These are phyloP conservation scores for Daktulosphaira vitifoliae DNA, from an alignment of 1,140 invertebrate species.

Conservation along the genomic window DNA sequence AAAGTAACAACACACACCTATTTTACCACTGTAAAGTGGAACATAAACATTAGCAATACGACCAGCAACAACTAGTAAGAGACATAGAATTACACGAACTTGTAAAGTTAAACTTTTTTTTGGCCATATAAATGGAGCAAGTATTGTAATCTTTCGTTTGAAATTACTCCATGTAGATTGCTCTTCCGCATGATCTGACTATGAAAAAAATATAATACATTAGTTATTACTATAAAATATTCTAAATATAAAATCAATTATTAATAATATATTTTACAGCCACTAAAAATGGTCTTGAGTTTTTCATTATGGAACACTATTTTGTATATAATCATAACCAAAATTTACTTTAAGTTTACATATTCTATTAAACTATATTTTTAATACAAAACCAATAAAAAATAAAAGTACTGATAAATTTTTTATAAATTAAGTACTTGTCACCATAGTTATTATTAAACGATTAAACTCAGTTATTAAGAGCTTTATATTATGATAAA, in stretches of 20 bases:
- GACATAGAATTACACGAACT: slow-evolving; percentile 72
- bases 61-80: slow-evolving; percentile 65
- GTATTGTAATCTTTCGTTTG: slow-evolving; percentile 65
- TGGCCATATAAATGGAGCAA: slow-evolving; percentile 92
- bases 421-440: too few relatives aligned
- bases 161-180: slow-evolving; percentile 69
- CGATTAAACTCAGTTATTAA: too few relatives aligned
- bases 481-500: too few relatives aligned
- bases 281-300: slow-evolving; percentile 10
- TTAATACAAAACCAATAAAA: too few relatives aligned
- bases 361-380: too few relatives aligned
- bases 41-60: slow-evolving; percentile 87
- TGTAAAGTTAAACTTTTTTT: slow-evolving; percentile 69
- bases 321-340: too few relatives aligned
- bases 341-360: too few relatives aligned
- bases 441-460: too few relatives aligned
- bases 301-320: neutral
- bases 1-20: slow-evolving; percentile 48
- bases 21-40: slow-evolving; percentile 86
- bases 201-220: slow-evolving; percentile 1
- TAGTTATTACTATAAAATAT: neutral
- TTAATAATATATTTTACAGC: neutral
- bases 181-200: slow-evolving; percentile 32
- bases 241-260: too few relatives aligned
- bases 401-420: too few relatives aligned